These are phyloP conservation scores for Cynoglossus semilaevis DNA, from an alignment of 2,113 vertebrate genomes.

Conservation along the genomic window DNA sequence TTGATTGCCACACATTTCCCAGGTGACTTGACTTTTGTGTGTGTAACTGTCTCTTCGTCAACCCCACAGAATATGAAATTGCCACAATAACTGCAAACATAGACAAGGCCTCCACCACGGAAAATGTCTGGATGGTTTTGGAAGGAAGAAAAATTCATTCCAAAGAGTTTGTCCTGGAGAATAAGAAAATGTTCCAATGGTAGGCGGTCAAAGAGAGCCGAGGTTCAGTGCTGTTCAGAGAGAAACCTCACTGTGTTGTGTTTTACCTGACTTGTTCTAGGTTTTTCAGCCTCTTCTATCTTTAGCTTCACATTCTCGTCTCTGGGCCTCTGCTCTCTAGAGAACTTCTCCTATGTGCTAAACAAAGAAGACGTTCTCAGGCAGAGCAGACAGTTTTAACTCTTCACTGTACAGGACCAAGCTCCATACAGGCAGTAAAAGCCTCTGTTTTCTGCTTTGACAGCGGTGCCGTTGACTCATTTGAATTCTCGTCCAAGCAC, in stretches of 20 bases:
- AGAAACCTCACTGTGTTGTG: slow-evolving; percentile 31
- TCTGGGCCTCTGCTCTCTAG: slow-evolving; percentile 34
- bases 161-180: slow-evolving; percentile 95
- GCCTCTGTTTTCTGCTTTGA: slow-evolving; percentile 26
- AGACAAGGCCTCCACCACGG: slow-evolving; percentile 88
- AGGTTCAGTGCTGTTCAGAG: slow-evolving; percentile 28
- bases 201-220: slow-evolving; percentile 59
- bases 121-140: slow-evolving; percentile 89
- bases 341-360: slow-evolving; percentile 30
- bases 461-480: slow-evolving; percentile 88
- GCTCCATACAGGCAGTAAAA: background rate
- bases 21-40: slow-evolving; percentile 16
- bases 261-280: slow-evolving; percentile 4
- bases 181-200: slow-evolving; percentile 92
- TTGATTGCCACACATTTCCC: background rate
- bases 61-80: slow-evolving; percentile 87
- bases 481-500: slow-evolving; percentile 92
- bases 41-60: slow-evolving; percentile 14
- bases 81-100: slow-evolving; percentile 84
- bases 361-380: slow-evolving; percentile 14
- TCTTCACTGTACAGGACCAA: slow-evolving; percentile 8
- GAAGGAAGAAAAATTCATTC: slow-evolving; percentile 92
- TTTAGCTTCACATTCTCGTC: slow-evolving; percentile 43
- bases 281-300: slow-evolving; percentile 43
- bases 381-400: slow-evolving; percentile 23